Evolutionary conservation across 1,140 invertebrate species (phyloP).

Genomic region (Trichonephila clavata): DNA sequence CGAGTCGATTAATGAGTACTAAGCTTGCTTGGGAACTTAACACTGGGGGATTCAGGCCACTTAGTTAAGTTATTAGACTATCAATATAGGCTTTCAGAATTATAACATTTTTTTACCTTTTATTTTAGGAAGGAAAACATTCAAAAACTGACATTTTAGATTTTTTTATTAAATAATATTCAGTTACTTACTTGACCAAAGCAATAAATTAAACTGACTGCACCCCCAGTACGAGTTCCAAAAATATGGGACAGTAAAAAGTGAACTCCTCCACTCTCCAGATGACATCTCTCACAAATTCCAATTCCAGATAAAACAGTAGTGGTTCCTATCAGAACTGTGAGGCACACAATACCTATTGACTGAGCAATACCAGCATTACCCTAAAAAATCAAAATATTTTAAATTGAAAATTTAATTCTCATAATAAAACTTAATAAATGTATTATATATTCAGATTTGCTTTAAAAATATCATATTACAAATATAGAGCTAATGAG

Average conservation of each 20-base stretch:
- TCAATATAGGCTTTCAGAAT: too few species aligned
- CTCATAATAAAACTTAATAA: too few species aligned
- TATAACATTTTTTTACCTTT: slow-evolving; percentile 10
- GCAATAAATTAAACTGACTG: slow-evolving; percentile 95
- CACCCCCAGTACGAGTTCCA: slow-evolving; percentile 94
- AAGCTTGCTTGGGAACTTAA: too few species aligned
- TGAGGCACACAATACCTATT: slow-evolving; percentile 92
- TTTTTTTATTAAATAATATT: not conserved
- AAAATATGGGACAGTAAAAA: slow-evolving; percentile 96
- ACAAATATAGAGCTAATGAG: too few species aligned
- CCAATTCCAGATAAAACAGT: slow-evolving; percentile 96
- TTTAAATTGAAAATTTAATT: not conserved
- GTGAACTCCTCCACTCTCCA: slow-evolving; percentile 97
- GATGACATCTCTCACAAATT: slow-evolving; percentile 95
- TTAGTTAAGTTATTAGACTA: too few species aligned
- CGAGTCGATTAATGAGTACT: too few species aligned
- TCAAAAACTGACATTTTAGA: too few species aligned
- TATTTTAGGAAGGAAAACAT: not conserved
- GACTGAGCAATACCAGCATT: slow-evolving; percentile 95
- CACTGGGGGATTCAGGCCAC: too few species aligned
- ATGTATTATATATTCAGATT: too few species aligned
- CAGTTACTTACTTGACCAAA: slow-evolving; percentile 91
- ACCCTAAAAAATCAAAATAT: slow-evolving; percentile 81
- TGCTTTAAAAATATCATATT: too few species aligned
- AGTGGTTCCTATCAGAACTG: slow-evolving; percentile 93